Conservation (phyloP, 2,888 invertebrate species). For the Tipula unca region DNA sequence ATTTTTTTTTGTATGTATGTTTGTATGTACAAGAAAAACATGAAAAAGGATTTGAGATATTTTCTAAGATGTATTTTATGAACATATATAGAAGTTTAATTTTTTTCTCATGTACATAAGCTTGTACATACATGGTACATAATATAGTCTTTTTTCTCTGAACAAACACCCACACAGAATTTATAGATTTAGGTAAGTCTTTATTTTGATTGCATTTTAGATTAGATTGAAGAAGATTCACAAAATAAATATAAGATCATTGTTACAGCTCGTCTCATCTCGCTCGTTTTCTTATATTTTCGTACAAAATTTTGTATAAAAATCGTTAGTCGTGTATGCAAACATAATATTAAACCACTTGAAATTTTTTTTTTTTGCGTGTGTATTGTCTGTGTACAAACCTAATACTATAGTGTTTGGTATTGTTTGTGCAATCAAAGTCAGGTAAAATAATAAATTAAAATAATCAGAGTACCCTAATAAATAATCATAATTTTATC, state of each 20-base stretch:
- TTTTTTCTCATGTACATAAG: not conserved
- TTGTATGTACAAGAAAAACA: not conserved
- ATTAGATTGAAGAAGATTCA: not conserved
- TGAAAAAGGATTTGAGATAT: conserved; percentile 16
- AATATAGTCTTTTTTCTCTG: not conserved
- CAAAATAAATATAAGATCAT: not conserved
- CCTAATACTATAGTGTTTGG: not conserved
- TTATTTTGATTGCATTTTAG: not conserved
- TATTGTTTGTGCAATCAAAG: not conserved
- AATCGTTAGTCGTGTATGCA: not conserved
- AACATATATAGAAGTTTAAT: not conserved
- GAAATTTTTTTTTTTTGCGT: not conserved
- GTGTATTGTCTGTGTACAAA: not conserved
- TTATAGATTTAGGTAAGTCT: conserved; percentile 4
- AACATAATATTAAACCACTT: not conserved
- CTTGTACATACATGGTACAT: too few species aligned
- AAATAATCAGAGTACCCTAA: not conserved
- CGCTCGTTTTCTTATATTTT: not conserved
- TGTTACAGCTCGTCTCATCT: not conserved
- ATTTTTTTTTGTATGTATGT: not conserved
- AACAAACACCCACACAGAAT: not conserved
- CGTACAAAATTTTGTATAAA: not conserved
- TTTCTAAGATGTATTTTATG: not conserved
- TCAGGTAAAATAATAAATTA: not conserved
- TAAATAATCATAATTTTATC: conserved; percentile 9